Base-by-base conservation (phyloP, 2,113 vertebrate species). In the Odobenus rosmarus region DNA sequence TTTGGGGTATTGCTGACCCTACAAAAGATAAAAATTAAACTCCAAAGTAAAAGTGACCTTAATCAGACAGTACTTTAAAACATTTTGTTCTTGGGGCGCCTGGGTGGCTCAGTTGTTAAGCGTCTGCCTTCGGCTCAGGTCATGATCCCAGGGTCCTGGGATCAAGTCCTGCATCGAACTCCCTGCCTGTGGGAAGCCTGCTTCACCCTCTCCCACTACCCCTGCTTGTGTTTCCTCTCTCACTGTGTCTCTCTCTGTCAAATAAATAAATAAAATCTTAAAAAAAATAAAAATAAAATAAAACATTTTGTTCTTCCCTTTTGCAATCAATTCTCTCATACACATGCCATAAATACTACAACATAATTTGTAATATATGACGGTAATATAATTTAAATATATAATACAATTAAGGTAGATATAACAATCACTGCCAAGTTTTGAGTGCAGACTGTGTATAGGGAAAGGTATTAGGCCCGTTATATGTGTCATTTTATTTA, bases 21-120 rank as follows among this genome's bases (percentile, higher is more conserved):
- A 64, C 5, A 26, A 91, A 98, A 86, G n/a, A 87, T 89, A 83
- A 89, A 83, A 93, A 62, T 94, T 88, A 88, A 91, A 67, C 53
- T 74, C 51, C 79, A 51, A 96, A 74, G 31, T 26, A 95, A 86
- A 96, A 82, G 51, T 67, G 21, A 74, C 36, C 93, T 2, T 59
- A 28, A 15, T 87, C 14, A 96, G 39, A 83, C 5, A 74, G 59
- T 31, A 69, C 10, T 90, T 93, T 61, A 86, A 88, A 94, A 77
- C 10, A 14, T 36, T 92, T 69, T 84, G 10, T 61, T 90, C 31
- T 94, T 95, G 46, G 46, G 46, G 7, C 7, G 7, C 46, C 46
- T 46, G 8, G 46, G 46, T 46, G 46, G 46, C 46, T 46, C 46
- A 46, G 46, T 46, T 8, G 46, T 46, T 46, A 46, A 46, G 46